Evolutionary conservation across 2,113 vertebrate species (phyloP).

Genomic region (Heptranchias perlo): DNA sequence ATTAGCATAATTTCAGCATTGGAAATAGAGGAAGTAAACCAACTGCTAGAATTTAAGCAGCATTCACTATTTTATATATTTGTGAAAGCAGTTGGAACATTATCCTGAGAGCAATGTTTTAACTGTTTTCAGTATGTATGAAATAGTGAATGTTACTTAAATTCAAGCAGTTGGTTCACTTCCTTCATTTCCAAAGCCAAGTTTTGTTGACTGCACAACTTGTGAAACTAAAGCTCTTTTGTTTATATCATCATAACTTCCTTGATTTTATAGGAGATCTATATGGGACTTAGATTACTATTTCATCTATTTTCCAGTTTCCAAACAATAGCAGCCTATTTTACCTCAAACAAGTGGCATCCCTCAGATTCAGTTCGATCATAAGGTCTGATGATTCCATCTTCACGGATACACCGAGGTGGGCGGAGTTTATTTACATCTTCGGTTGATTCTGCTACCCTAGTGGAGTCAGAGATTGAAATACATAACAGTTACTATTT

Average conservation of each 20-base stretch:
- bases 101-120: background rate
- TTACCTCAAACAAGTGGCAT: constrained; percentile 84
- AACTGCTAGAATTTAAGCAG: too few species aligned
- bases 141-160: background rate
- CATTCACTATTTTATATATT: background rate
- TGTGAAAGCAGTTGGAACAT: background rate
- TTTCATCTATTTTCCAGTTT: background rate
- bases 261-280: background rate
- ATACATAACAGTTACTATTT: too few species aligned
- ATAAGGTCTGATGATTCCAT: constrained; percentile 87
- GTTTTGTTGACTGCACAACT: background rate
- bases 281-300: background rate
- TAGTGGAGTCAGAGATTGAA: constrained; percentile 43
- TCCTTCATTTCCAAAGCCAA: background rate
- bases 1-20: background rate
- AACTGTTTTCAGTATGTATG: background rate
- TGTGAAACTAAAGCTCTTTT: background rate
- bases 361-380: constrained; percentile 76
- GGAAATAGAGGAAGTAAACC: background rate
- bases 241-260: background rate
- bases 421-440: constrained; percentile 82
- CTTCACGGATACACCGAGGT: constrained; percentile 79
- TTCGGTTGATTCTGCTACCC: constrained; percentile 84
- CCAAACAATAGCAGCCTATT: background rate
- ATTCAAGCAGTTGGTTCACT: background rate